A percentile compares a stretch with the other conserved stretches of the same genome.
Evolutionary conservation across 2,113 vertebrate species (phyloP).

Genomic region (Erinaceus europaeus): DNA sequence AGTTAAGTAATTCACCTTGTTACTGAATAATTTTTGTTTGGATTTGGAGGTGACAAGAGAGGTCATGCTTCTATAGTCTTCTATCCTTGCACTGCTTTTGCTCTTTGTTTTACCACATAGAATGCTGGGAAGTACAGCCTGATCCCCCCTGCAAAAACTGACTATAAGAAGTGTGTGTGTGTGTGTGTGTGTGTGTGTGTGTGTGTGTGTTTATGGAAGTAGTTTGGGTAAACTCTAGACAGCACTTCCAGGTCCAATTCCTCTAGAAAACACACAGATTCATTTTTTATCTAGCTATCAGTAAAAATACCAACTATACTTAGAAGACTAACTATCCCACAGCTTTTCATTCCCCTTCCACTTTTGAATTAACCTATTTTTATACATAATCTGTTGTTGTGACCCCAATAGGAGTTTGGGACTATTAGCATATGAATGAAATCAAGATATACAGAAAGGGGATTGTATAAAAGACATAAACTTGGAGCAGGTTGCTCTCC

Average conservation of each 20-base stretch:
- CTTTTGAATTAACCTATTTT: background rate
- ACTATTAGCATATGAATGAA: too few relatives aligned
- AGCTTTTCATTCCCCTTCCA: background rate
- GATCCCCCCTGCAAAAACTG: background rate
- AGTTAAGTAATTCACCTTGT: background rate
- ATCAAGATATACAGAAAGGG: too few relatives aligned
- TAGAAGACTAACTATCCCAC: background rate
- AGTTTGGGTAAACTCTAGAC: background rate
- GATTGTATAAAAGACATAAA: too few relatives aligned
- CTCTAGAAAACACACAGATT: background rate
- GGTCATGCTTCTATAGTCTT: background rate
- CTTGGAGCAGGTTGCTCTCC: too few relatives aligned
- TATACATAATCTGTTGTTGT: background rate
- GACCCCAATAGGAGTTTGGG: too few relatives aligned
- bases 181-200: too few relatives aligned
- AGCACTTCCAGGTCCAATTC: background rate
- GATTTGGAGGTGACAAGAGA: background rate
- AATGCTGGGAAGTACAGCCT: background rate
- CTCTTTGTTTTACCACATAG: background rate
- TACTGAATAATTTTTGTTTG: background rate
- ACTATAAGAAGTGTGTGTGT: background rate
- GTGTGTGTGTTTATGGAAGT: too few relatives aligned
- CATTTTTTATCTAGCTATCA: background rate
- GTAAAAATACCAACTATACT: background rate
- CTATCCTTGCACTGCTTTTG: background rate